These are phyloP conservation scores for Sycobia sp. DNA, from an alignment of 1,140 invertebrate species.

Conservation along the genomic window DNA sequence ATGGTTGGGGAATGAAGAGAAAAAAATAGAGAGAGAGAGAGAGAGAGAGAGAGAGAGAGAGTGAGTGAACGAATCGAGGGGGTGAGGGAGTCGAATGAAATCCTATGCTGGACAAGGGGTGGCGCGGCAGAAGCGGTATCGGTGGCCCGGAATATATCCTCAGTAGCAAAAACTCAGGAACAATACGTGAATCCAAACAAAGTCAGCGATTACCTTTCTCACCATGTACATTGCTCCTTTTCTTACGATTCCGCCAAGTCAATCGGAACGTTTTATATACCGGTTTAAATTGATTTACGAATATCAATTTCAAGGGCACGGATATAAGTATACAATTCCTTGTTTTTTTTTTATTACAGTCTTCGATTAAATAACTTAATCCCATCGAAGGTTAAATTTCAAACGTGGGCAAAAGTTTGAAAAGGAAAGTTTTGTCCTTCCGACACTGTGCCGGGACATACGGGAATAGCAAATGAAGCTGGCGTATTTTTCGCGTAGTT, in stretches of 20 bases:
- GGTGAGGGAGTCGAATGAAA: slow-evolving; percentile 55
- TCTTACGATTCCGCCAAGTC: slow-evolving; percentile 17
- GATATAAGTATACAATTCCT: no score
- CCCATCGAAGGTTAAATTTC: no score
- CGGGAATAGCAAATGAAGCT: no score
- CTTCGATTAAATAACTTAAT: no score
- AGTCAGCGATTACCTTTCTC: slow-evolving; percentile 33
- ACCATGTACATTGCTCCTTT: background rate
- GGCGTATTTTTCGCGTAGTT: no score
- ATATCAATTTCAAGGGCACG: no score
- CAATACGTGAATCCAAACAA: slow-evolving; percentile 47
- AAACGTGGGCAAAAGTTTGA: no score
- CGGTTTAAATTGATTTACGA: slow-evolving; percentile 9
- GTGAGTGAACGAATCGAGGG: slow-evolving; percentile 21
- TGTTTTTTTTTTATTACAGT: no score
- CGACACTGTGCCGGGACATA: no score
- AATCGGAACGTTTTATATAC: slow-evolving; percentile 12
- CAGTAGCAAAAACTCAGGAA: slow-evolving; percentile 52
- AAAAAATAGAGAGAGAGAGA: no score
- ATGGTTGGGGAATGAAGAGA: no score
- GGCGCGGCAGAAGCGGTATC: background rate
- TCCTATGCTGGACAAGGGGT: slow-evolving; percentile 55
- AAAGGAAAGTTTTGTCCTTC: no score
- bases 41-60: background rate
- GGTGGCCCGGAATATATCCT: background rate